Evolutionary conservation across 2,888 invertebrate genomes (phyloP).

Genomic region (Polydrusus pterygomalis): DNA sequence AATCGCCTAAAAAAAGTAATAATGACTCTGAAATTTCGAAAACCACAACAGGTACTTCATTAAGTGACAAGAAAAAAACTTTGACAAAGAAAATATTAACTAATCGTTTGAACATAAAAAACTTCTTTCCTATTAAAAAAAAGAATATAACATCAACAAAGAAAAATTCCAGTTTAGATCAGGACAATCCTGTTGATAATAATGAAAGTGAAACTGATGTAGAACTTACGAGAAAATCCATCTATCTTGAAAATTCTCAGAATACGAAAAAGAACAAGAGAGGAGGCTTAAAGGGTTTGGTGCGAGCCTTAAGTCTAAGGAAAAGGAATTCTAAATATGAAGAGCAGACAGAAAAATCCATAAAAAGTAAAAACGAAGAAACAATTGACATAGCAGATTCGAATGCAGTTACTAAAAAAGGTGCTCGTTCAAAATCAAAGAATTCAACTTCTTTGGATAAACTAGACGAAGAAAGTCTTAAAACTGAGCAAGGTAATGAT

Average conservation of each 20-base stretch:
- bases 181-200: constrained; percentile 25
- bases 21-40: constrained; percentile 12
- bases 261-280: constrained; percentile 52
- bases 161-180: constrained; percentile 38
- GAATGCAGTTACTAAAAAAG: constrained; percentile 34
- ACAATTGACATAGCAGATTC: neutral
- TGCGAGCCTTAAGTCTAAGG: constrained; percentile 57
- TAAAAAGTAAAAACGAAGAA: constrained; percentile 5
- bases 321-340: constrained; percentile 53
- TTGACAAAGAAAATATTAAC: constrained; percentile 56
- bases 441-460: neutral
- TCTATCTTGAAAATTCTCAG: constrained; percentile 31
- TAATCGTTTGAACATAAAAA: constrained; percentile 64
- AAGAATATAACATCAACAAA: constrained; percentile 52
- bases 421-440: constrained; percentile 27
- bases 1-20: constrained; percentile 28
- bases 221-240: constrained; percentile 1
- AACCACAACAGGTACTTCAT: neutral
- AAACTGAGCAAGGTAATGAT: constrained; percentile 8
- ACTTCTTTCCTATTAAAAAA: constrained; percentile 65
- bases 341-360: neutral
- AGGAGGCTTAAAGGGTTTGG: constrained; percentile 57
- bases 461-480: neutral
- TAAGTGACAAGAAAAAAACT: constrained; percentile 12
- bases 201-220: neutral